These are phyloP conservation scores for Portevinia maculata DNA, from an alignment of 2,888 invertebrate genomes.

Conservation along the genomic window DNA sequence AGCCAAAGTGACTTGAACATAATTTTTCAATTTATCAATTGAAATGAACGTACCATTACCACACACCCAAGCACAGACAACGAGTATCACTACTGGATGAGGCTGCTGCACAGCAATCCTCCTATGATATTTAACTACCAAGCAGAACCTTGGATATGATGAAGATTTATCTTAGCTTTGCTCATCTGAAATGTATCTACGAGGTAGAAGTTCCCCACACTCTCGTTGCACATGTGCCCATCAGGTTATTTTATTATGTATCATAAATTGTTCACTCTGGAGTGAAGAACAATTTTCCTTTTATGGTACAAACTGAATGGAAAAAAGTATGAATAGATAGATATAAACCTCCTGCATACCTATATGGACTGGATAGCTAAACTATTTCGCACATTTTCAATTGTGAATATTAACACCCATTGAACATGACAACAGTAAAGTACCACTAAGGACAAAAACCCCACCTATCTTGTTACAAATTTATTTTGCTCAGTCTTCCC, in stretches of 20 bases:
- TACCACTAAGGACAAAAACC: conserved; percentile 31
- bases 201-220: conserved; percentile 7
- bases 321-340: neutral
- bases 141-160: conserved; percentile 54
- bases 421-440: conserved; percentile 29
- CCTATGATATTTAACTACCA: conserved; percentile 36
- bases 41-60: conserved; percentile 53
- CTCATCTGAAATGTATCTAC: conserved; percentile 28
- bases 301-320: conserved; percentile 40
- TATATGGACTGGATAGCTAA: conserved; percentile 25
- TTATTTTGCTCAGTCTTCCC: conserved; percentile 48
- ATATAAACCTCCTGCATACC: neutral
- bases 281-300: conserved; percentile 13
- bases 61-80: conserved; percentile 4
- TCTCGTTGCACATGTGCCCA: conserved; percentile 31
- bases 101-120: conserved; percentile 7
- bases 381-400: conserved; percentile 56
- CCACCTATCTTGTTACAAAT: conserved; percentile 70
- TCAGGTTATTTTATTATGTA: conserved; percentile 66
- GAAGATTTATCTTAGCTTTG: conserved; percentile 66
- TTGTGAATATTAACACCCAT: conserved; percentile 64
- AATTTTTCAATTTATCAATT: conserved; percentile 72
- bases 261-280: conserved; percentile 59
- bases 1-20: conserved; percentile 59
- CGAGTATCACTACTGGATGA: conserved; percentile 3